These are phyloP conservation scores for Dasysyrphus tricinctus DNA, from an alignment of 2,888 invertebrate genomes.

Conservation along the genomic window DNA sequence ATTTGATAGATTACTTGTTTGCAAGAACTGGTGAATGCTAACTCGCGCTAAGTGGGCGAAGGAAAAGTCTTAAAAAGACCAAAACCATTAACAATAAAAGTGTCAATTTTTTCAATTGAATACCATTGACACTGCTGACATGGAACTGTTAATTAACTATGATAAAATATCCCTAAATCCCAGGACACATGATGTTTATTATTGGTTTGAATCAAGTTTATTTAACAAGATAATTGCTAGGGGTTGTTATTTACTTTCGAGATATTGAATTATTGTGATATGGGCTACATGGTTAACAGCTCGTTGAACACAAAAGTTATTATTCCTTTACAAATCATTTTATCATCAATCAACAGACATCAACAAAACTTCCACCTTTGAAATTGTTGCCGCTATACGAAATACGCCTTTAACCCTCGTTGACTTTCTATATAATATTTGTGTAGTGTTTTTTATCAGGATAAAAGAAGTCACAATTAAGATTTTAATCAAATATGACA, in stretches of 20 bases:
- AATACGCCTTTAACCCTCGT: background rate
- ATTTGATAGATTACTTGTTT: background rate
- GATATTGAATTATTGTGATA: constrained; percentile 23
- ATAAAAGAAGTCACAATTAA: no score
- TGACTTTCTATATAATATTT: background rate
- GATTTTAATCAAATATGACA: no score
- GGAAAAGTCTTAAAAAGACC: background rate
- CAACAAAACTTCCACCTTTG: background rate
- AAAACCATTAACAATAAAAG: constrained; percentile 7
- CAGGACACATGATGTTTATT: constrained; percentile 2
- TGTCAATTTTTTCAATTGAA: constrained; percentile 37
- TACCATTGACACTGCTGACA: constrained; percentile 26
- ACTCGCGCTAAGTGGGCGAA: background rate
- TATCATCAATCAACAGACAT: constrained; percentile 18
- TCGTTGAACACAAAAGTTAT: constrained; percentile 6
- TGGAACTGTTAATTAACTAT: constrained; percentile 49
- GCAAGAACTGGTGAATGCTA: background rate
- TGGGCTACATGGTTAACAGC: background rate
- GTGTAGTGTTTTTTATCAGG: background rate
- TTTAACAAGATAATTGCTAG: constrained; percentile 48
- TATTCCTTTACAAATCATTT: constrained; percentile 12
- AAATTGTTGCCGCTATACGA: no score
- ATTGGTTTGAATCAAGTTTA: constrained; percentile 31
- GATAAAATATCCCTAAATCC: constrained; percentile 32
- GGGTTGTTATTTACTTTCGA: constrained; percentile 17